Evolutionary conservation across 2,797 vertebrate species (phyloP).

Genomic region (Microctenopoma steveboyesi): DNA sequence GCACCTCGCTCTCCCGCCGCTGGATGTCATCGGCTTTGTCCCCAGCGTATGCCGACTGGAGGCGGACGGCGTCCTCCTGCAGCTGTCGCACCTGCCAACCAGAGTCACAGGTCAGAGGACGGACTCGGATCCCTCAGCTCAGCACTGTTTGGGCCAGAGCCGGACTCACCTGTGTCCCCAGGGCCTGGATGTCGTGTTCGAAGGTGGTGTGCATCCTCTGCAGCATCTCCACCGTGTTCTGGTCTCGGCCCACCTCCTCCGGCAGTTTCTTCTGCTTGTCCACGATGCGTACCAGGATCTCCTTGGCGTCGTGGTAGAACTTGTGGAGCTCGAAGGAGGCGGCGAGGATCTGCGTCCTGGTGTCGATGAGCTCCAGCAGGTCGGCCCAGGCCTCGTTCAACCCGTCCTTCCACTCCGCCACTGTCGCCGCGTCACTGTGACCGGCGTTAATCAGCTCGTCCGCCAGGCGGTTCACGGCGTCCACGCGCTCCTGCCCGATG

Average conservation of each 20-base stretch:
- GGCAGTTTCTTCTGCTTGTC: constrained; percentile 98
- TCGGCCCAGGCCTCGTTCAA: constrained; percentile 99
- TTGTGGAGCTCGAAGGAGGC: constrained; percentile 97
- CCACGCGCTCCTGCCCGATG: constrained; percentile 97
- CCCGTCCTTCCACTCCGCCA: constrained; percentile 98
- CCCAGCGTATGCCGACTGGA: constrained; percentile 94
- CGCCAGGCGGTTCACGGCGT: constrained; percentile 92
- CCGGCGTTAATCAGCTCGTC: constrained; percentile 96
- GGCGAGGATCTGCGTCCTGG: constrained; percentile 95
- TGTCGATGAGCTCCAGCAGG: constrained; percentile 96
- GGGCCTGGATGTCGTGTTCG: constrained; percentile 96
- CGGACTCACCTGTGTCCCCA: constrained; percentile 91
- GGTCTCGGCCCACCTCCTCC: constrained; percentile 94
- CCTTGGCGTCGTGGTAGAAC: constrained; percentile 97
- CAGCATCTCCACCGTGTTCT: constrained; percentile 97
- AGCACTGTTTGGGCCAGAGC: too few relatives aligned
- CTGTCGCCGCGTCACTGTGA: constrained; percentile 93
- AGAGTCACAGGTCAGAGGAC: too few relatives aligned
- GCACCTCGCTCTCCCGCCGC: constrained; percentile 91
- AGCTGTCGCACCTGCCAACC: constrained; percentile 90
- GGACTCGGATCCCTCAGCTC: too few relatives aligned
- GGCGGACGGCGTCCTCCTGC: constrained; percentile 93
- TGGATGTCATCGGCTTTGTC: constrained; percentile 98
- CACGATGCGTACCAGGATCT: constrained; percentile 92
- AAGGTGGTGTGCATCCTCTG: constrained; percentile 98